Conservation (phyloP, 2,113 vertebrate genomes). For the Oreamnos americanus region DNA sequence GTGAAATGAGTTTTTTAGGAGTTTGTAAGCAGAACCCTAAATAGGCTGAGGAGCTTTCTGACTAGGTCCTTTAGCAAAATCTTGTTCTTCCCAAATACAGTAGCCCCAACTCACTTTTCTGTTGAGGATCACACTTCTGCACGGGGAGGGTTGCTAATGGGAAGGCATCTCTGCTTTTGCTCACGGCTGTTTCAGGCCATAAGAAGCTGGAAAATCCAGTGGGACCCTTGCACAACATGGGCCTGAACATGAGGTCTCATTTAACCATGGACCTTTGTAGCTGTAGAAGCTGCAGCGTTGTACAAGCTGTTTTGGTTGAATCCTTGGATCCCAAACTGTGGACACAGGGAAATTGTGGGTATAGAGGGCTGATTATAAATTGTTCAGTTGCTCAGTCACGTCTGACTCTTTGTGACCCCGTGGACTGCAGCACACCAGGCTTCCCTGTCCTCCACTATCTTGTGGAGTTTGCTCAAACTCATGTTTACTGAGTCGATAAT, state of each 20-base stretch:
- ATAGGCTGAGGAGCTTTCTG: background rate
- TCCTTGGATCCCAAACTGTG: background rate
- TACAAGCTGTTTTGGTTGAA: background rate
- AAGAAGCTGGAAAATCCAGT: background rate
- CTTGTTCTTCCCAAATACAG: background rate
- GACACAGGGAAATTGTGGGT: background rate
- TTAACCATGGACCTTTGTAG: background rate
- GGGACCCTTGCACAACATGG: background rate
- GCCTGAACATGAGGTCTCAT: background rate
- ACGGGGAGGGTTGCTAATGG: accelerated
- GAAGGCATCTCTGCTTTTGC: background rate
- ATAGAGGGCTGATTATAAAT: background rate
- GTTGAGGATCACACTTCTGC: background rate
- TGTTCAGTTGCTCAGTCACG: background rate
- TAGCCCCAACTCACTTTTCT: background rate
- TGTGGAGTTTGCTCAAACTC: background rate
- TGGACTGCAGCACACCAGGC: background rate
- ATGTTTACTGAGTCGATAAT: background rate
- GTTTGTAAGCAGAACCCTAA: background rate
- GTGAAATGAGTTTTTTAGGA: background rate
- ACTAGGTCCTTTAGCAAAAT: background rate
- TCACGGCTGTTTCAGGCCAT: background rate
- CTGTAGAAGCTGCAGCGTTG: background rate
- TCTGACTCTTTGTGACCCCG: background rate
- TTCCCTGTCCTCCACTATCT: background rate